Conservation (phyloP, 2,113 vertebrate species). For the Xyliphius kryptos region DNA sequence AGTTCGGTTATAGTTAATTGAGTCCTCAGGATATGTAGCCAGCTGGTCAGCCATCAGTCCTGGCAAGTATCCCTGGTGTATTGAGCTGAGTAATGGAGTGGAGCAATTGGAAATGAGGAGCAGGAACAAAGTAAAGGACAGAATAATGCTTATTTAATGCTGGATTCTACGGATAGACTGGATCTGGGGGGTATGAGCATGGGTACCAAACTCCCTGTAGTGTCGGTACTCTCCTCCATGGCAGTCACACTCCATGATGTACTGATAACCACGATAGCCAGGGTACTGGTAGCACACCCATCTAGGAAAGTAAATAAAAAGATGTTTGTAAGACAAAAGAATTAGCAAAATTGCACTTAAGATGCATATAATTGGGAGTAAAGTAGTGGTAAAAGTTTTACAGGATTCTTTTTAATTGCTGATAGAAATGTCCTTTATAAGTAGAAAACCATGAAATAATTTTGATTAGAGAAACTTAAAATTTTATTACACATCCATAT, state of each 20-base stretch:
- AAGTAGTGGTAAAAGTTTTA: too few species aligned
- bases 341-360: too few species aligned
- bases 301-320: constrained; percentile 52
- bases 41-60: constrained; percentile 46
- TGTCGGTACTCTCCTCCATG: constrained; percentile 90
- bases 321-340: neutral
- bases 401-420: too few species aligned
- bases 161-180: constrained; percentile 94
- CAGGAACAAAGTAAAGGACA: constrained; percentile 40
- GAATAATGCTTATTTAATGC: constrained; percentile 68
- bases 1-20: constrained; percentile 44
- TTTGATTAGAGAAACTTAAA: too few species aligned
- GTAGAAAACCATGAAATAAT: too few species aligned
- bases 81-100: constrained; percentile 43
- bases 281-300: constrained; percentile 97
- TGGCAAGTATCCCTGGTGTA: constrained; percentile 39
- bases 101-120: constrained; percentile 33
- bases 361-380: neutral
- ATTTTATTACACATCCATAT: too few species aligned
- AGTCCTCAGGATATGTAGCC: constrained; percentile 41
- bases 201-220: constrained; percentile 88
- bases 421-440: too few species aligned
- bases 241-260: constrained; percentile 87
- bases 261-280: constrained; percentile 93
- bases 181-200: constrained; percentile 90